Evolutionary conservation across 2,888 invertebrate genomes (phyloP), one percentile per base, ranked within the genome.

Genomic region (Podotricha telesiphe): DNA sequence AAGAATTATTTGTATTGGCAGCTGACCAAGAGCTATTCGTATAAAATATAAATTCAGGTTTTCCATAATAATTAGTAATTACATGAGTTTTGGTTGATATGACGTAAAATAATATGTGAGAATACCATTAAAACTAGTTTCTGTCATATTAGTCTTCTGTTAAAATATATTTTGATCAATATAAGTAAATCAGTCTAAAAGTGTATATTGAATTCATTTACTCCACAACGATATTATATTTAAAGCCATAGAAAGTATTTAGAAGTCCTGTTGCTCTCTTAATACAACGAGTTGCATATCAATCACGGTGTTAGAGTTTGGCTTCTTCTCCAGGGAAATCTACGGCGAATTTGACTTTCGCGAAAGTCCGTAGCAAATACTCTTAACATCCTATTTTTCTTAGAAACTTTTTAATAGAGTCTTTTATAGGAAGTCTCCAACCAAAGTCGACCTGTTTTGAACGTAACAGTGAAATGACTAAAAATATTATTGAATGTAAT

Each of bases 1-100:
- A 79, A 79, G 79, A 80, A 80, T 78, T 81, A 80, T 78, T 75
- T 73, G 45, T 65, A 67, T 65, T 61, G 69, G 74, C 77, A 78
- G 78, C 78, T 78, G 78, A 79, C 71, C 55, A 45, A 61, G 19
- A 69, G 34, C 34, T 55, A 42, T 42, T 48, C 53, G 6, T 59
- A 42, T 8, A 59, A 55, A 28, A 45, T 59, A 22, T 28, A 59
- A 45, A 59, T 45, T 59, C 59, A 45, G 2, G 59, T 59, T 45
- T 59, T 59, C 10, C 28, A 20, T 22, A 53, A 34, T 34, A 28
- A 53, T 34, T 53, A 34, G 53, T 34, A 11, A 53, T 53, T 53
- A 34, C 8, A 28, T 59, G n/a, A 10, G 58, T 22, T 58, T 15
- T 58, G 11, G n/a, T 37, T 7, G 37, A 37, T 37, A 8, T n/a